Evolutionary conservation across 1,140 invertebrate genomes (phyloP), one percentile per base, ranked within the genome.

Genomic region (Temnothorax curvispinosus): DNA sequence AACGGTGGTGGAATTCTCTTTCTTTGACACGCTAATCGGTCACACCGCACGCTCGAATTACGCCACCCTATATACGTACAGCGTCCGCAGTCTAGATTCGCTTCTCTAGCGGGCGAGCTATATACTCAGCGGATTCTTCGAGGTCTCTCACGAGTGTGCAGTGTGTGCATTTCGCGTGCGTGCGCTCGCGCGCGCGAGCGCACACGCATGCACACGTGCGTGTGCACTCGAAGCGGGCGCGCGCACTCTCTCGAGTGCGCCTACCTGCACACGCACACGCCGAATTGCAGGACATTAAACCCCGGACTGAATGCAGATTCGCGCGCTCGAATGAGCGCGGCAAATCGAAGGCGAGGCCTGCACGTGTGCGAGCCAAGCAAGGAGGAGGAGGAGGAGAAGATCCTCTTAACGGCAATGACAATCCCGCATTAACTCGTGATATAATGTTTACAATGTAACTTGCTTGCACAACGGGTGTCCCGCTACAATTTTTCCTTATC

Each of bases 211-310:
- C 21, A 15, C 27, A 21, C 11, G 75, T 8, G n/a, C 38, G 54
- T 5, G 11, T 21, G 38, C 35, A 15, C 9, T 11, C 21, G 50
- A 27, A 4, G 64, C 38, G 75, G 2, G 21, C 15, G 13, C 6
- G 47, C 35, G 62, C 11, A 47, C 38, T 27, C 27, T 27, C 27
- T 6, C 15, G 54, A 72, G 9, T 71, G 15, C 32, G 60, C 52
- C 18, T 58, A 84, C 69, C 54, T 62, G 69, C 65, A 75, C 69
- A 50, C 15, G 21, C 21, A 35, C 38, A 81, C n/a, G 80, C 80
- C 80, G 80, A 84, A 84, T 75, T 75, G 80, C 80, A 75, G 80
- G 80, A 74, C 80, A 62, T 84, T 84, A 84, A 84, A 84, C 69
- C 41, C 44, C 32, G 69, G 21, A 27, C 27, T 60, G 80, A 84